These are phyloP conservation scores for Grammomys dolichurus DNA, from an alignment of 2,113 vertebrate genomes.

Conservation along the genomic window DNA sequence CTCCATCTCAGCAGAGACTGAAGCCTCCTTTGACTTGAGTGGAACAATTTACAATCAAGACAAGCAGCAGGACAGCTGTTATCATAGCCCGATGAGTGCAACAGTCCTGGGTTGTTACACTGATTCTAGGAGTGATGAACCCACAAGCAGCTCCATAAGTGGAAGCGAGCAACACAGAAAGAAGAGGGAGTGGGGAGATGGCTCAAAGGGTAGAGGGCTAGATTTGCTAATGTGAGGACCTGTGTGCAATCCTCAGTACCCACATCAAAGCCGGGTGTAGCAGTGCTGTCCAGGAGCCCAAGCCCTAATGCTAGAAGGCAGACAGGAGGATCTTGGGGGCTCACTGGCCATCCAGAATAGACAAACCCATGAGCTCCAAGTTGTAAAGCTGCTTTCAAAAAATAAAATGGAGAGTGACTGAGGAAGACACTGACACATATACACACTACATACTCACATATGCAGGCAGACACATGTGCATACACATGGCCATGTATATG, in stretches of 20 bases:
- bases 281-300: neutral
- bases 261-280: neutral
- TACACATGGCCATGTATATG: neutral
- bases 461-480: neutral
- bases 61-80: neutral
- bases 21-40: neutral
- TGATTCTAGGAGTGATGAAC: neutral
- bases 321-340: neutral
- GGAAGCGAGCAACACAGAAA: neutral
- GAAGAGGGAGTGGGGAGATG: too few species aligned
- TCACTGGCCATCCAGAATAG: neutral
- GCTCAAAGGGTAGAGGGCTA: neutral
- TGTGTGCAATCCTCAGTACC: neutral
- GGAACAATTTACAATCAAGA: constrained; percentile 42
- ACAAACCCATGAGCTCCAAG: neutral
- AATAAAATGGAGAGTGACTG: neutral
- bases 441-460: neutral
- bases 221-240: too few species aligned
- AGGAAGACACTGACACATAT: neutral
- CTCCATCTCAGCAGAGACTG: neutral
- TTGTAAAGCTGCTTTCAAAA: neutral
- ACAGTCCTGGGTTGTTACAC: neutral
- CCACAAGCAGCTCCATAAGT: neutral
- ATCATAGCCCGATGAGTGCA: fast-evolving
- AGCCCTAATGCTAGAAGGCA: neutral